Evolutionary conservation across 2,113 vertebrate species (phyloP).

Genomic region (Triplophysa dalaica): DNA sequence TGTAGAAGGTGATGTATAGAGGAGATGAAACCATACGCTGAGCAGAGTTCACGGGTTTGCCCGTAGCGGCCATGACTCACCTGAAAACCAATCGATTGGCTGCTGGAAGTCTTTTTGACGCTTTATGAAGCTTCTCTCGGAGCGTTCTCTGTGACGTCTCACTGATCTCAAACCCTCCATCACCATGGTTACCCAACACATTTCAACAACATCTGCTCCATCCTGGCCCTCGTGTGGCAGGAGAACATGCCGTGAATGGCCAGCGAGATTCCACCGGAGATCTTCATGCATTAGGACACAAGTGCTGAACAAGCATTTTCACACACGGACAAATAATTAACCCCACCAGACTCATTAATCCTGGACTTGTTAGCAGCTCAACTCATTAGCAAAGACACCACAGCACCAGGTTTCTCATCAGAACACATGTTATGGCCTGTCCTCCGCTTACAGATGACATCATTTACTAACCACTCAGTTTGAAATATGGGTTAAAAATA

Average conservation of each 20-base stretch:
- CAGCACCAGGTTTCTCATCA: too few species aligned
- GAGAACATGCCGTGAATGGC: neutral
- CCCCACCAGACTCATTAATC: conserved; percentile 34
- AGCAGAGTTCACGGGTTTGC: neutral
- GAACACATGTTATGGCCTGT: too few species aligned
- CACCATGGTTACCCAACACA: conserved; percentile 18
- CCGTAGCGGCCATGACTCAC: neutral
- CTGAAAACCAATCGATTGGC: neutral
- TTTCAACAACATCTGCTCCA: neutral
- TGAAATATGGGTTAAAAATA: too few species aligned
- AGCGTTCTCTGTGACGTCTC: neutral
- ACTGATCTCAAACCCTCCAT: conserved; percentile 7
- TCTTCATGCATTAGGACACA: neutral
- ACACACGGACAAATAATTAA: conserved; percentile 21
- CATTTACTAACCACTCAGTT: too few species aligned
- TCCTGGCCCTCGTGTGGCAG: neutral
- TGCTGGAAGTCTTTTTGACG: neutral
- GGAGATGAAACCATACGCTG: neutral
- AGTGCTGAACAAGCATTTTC: neutral
- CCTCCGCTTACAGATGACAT: too few species aligned
- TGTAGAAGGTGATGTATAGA: conserved; percentile 61
- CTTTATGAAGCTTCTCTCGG: neutral
- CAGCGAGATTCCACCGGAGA: conserved; percentile 35
- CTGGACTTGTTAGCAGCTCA: conserved; percentile 29
- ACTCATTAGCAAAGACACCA: conserved; percentile 34